Conservation (phyloP, 2,888 invertebrate species). For the Harmothoe impar region DNA sequence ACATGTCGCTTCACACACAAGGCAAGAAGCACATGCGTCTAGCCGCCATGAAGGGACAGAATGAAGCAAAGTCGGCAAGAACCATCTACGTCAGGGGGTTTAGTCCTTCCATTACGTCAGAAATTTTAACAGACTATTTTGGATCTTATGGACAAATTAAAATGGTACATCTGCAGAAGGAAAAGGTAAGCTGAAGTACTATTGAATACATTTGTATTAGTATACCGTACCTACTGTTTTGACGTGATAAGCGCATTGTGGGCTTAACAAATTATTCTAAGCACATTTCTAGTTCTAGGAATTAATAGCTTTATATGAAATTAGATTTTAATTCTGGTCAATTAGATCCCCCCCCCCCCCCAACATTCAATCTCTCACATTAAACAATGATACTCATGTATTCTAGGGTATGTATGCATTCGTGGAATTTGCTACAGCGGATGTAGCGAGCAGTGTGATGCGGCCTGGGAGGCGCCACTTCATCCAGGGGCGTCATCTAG, state of each 20-base stretch:
- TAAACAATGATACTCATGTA: not conserved
- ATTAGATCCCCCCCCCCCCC: no score
- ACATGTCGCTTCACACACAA: constrained; percentile 9
- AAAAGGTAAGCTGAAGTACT: constrained; percentile 48
- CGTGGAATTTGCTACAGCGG: constrained; percentile 68
- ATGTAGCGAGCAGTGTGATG: constrained; percentile 42
- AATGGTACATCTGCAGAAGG: constrained; percentile 73
- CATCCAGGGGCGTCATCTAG: constrained; percentile 55
- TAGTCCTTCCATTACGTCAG: constrained; percentile 71
- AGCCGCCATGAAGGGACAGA: not conserved
- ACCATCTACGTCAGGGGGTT: constrained; percentile 76
- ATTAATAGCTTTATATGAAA: no score
- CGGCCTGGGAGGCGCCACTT: constrained; percentile 59
- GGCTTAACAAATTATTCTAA: not conserved
- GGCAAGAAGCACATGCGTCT: constrained; percentile 61
- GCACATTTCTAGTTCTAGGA: no score
- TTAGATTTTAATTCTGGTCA: no score
- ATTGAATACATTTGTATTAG: not conserved
- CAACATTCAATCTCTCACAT: no score
- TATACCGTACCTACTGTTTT: not conserved
- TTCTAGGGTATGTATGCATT: constrained; percentile 68
- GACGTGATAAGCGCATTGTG: not conserved
- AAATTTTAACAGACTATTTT: constrained; percentile 74
- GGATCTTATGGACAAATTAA: constrained; percentile 74
- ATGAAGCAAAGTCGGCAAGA: constrained; percentile 67